Evolutionary conservation across 1,140 invertebrate species (phyloP), one percentile per base, ranked within the genome.

Genomic region (Pygmarrhopalites habei): DNA sequence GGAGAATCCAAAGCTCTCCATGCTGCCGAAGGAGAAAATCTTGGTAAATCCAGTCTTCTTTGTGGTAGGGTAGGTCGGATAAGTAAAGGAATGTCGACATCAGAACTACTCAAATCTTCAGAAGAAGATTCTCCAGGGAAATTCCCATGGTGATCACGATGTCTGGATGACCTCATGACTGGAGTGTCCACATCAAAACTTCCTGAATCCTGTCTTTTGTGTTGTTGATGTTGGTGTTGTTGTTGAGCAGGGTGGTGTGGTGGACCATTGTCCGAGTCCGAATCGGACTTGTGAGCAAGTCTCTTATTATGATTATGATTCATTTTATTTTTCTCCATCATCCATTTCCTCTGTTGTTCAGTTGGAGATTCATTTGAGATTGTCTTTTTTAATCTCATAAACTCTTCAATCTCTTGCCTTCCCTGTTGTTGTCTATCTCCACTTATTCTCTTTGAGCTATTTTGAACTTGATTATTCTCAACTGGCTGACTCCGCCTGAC

Each of bases 11-110:
- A 76, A 25, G 85, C 80, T 67, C 85, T 80, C 89, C 88, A 92
- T 0, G 88, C 89, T n/a, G 86, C 82, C 0, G 85, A 82, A 2
- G 89, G 88, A 17, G 87, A 90, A 76, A 91, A 90, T 62, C 85
- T 75, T 0, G 88, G 86, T 23, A 87, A 83, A 60, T 86, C 83
- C 15, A 82, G 77, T 70, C 84, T 83, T 68, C 88, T 86, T 68
- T 87, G 85, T 1, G 88, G 89, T 59, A 90, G 72, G 0, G 86
- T 88, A 2, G 88, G 88, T 1, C 88, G 78, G 59, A 90, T 73
- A 41, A 86, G 81, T 46, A 90, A 75, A 25, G 84, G 82, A 53
- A 90, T 86, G 26, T 84, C 73, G 44, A 72, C 65, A 32, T 78
- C 75, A 25, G 72, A 67, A 35, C 52, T 64, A 32, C 65, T 67